These are phyloP conservation scores for Diplolepis rosae DNA, from an alignment of 2,888 invertebrate species.

Conservation along the genomic window DNA sequence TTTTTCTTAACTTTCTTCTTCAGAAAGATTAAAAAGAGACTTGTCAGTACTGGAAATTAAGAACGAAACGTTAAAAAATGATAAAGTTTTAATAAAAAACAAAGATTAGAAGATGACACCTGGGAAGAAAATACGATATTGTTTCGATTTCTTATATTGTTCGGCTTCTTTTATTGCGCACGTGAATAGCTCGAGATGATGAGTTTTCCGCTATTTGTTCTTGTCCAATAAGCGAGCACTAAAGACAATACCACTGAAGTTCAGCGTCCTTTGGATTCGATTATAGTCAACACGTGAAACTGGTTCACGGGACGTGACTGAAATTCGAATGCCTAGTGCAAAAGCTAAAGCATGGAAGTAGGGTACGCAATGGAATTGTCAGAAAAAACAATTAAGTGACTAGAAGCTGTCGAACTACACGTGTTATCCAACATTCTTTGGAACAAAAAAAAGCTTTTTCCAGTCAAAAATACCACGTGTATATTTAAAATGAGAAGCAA, in stretches of 20 bases:
- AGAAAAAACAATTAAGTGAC: slow-evolving; percentile 11
- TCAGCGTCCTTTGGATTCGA: slow-evolving; percentile 29
- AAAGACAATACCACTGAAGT: slow-evolving; percentile 35
- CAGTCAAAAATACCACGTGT: background rate
- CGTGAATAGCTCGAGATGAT: slow-evolving; percentile 47
- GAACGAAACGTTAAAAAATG: background rate
- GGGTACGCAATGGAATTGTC: background rate
- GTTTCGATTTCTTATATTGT: slow-evolving; percentile 56
- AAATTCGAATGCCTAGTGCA: slow-evolving; percentile 11
- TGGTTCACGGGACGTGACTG: slow-evolving; percentile 25
- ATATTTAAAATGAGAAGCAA: background rate
- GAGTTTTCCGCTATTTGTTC: slow-evolving; percentile 57
- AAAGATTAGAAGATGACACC: background rate
- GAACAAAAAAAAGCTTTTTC: background rate
- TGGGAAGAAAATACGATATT: slow-evolving; percentile 18
- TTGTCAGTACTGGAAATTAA: background rate
- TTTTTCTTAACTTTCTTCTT: background rate
- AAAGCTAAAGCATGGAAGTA: slow-evolving; percentile 4
- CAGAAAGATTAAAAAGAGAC: background rate
- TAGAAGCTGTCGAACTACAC: slow-evolving; percentile 16
- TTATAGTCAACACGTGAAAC: slow-evolving; percentile 30
- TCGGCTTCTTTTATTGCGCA: slow-evolving; percentile 57
- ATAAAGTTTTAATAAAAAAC: background rate
- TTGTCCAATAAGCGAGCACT: slow-evolving; percentile 56
- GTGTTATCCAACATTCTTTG: background rate